These are phyloP conservation scores for Mactra quadrangularis DNA, from an alignment of 1,140 invertebrate genomes.

Conservation along the genomic window DNA sequence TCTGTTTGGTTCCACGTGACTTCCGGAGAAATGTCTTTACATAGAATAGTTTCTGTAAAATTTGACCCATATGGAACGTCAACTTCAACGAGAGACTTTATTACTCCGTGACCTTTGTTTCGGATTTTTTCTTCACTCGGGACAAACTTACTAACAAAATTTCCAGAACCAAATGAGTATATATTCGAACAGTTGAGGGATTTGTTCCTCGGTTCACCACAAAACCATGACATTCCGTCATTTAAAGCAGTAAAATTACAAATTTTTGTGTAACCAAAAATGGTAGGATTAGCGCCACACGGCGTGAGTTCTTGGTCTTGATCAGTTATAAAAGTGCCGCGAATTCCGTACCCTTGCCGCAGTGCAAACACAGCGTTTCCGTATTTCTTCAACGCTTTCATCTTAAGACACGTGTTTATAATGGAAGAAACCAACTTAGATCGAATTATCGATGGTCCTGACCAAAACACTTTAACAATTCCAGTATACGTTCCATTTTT, in stretches of 20 bases:
- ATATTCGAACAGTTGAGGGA: constrained; percentile 12
- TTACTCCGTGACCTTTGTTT: not conserved
- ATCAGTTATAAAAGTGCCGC: not conserved
- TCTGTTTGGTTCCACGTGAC: not conserved
- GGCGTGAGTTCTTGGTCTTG: not conserved
- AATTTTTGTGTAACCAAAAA: not conserved
- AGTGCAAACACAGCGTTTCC: constrained; percentile 2
- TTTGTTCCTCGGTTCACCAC: not conserved
- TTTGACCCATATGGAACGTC: too few relatives aligned
- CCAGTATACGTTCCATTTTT: constrained; percentile 33
- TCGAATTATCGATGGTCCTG: not conserved
- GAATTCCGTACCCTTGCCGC: not conserved
- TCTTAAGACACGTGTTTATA: constrained; percentile 20
- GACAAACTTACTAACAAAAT: not conserved
- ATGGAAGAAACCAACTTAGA: not conserved
- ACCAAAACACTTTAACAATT: not conserved
- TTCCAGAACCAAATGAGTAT: not conserved
- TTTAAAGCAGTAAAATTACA: constrained; percentile 35
- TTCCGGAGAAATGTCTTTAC: not conserved
- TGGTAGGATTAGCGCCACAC: not conserved
- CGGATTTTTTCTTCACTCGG: not conserved
- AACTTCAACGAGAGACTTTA: not conserved
- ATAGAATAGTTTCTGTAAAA: not conserved
- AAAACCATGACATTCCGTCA: constrained; percentile 38
- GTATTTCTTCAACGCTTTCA: not conserved